phyloP scores from a whole-genome alignment of 2,888 invertebrate species.

The Lysandra bellargus region DNA sequence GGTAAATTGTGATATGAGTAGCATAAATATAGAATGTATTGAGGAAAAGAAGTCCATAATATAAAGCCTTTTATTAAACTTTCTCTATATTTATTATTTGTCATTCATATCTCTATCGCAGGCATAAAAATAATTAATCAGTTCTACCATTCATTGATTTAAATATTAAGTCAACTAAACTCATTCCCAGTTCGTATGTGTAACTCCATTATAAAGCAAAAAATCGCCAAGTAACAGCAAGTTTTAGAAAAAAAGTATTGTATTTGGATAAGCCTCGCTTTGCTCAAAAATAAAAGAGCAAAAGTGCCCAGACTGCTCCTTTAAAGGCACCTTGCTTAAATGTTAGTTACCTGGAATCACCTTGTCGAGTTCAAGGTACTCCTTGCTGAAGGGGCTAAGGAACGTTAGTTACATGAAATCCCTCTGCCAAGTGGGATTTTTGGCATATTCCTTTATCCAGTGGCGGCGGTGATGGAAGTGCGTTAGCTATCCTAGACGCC shows the following conservation, averaged over 20 bases:
- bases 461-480: no score
- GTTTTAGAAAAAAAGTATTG: conserved; percentile 20
- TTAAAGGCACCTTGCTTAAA: conserved; percentile 25
- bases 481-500: no score
- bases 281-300: background rate
- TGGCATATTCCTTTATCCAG: no score
- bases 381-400: conserved; percentile 82
- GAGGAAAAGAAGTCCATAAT: background rate
- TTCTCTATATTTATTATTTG: background rate
- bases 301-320: conserved; percentile 12
- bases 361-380: conserved; percentile 92
- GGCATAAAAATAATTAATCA: background rate
- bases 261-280: conserved; percentile 3
- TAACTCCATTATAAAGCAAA: background rate
- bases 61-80: background rate
- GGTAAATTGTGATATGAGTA: background rate
- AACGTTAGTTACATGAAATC: conserved; percentile 86
- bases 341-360: conserved; percentile 89
- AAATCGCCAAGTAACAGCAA: background rate
- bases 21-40: no score
- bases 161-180: background rate
- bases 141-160: background rate
- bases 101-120: background rate
- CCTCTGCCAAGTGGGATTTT: conserved; percentile 84
- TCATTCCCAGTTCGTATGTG: background rate